Evolutionary conservation across 2,113 vertebrate genomes (phyloP).

Genomic region (Psophia crepitans): DNA sequence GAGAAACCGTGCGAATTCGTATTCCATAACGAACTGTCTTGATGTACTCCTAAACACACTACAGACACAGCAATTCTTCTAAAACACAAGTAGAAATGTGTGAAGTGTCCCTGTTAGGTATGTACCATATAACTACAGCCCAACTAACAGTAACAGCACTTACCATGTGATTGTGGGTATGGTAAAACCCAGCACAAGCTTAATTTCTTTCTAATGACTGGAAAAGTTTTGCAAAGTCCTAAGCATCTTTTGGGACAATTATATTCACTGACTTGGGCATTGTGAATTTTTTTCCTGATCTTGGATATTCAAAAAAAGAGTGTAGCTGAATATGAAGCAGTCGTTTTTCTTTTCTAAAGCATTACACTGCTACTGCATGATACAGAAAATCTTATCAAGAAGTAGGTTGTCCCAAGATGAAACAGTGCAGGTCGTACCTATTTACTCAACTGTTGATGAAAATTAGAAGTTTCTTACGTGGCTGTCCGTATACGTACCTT

Average conservation of each 20-base stretch:
- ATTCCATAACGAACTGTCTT: not conserved
- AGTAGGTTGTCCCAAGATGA: not conserved
- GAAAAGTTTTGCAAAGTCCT: not conserved
- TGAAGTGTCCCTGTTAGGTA: not conserved
- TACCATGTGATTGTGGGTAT: not conserved
- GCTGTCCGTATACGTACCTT: not conserved
- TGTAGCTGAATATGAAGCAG: not conserved
- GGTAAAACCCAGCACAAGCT: not conserved
- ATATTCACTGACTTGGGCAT: not conserved
- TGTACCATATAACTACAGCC: not conserved
- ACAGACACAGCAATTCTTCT: not conserved
- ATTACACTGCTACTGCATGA: not conserved
- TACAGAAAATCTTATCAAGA: not conserved
- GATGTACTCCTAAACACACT: not conserved
- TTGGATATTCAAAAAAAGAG: not conserved
- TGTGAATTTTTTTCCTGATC: not conserved
- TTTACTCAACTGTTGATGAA: not conserved
- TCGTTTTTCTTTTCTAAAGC: not conserved
- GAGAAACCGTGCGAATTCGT: not conserved
- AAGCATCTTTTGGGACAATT: not conserved
- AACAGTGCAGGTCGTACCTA: not conserved
- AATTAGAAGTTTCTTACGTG: not conserved
- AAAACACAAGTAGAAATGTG: not conserved
- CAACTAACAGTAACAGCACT: not conserved
- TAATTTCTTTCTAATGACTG: not conserved